Percentiles rank a stretch among this genome's conserved stretches.
Conservation (phyloP, 2,888 invertebrate species). For the Phasia obesa region DNA sequence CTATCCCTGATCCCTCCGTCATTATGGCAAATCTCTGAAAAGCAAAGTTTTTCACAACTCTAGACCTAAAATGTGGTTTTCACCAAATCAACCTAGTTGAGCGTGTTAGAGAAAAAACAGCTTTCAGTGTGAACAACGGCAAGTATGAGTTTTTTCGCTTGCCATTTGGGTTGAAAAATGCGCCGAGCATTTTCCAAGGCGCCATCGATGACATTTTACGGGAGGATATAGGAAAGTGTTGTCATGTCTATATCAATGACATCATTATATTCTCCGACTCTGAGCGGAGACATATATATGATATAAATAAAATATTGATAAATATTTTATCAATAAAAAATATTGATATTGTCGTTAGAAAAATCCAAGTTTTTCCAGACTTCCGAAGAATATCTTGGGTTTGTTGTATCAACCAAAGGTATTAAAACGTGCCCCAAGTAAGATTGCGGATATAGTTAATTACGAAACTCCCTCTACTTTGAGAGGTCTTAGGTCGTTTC, state of each 20-base stretch:
- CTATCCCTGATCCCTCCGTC: conserved; percentile 37
- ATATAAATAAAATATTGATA: conserved; percentile 47
- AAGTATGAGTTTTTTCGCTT: conserved; percentile 65
- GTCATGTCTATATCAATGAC: conserved; percentile 51
- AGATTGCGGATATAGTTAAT: conserved; percentile 15
- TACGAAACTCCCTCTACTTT: conserved; percentile 33
- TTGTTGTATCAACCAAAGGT: too few relatives aligned
- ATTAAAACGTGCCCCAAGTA: conserved; percentile 43
- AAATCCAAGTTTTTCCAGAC: conserved; percentile 60
- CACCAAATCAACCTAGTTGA: conserved; percentile 60
- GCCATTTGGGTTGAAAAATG: conserved; percentile 60
- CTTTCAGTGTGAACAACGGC: conserved; percentile 46
- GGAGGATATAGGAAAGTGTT: conserved; percentile 54
- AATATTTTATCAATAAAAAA: too few relatives aligned
- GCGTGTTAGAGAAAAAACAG: conserved; percentile 44
- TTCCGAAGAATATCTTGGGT: conserved; percentile 35
- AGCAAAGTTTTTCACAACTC: conserved; percentile 41
- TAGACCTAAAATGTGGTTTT: conserved; percentile 58
- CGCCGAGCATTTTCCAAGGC: conserved; percentile 50
- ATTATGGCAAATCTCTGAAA: conserved; percentile 49
- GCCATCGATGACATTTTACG: conserved; percentile 53
- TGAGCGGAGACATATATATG: conserved; percentile 42
- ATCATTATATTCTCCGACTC: conserved; percentile 56
- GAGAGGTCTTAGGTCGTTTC: conserved; percentile 33
- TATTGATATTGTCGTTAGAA: conserved; percentile 41